Evolutionary conservation across 2,797 vertebrate genomes (phyloP), one percentile per base, ranked within the genome.

Genomic region (Hemibagrus guttatus): DNA sequence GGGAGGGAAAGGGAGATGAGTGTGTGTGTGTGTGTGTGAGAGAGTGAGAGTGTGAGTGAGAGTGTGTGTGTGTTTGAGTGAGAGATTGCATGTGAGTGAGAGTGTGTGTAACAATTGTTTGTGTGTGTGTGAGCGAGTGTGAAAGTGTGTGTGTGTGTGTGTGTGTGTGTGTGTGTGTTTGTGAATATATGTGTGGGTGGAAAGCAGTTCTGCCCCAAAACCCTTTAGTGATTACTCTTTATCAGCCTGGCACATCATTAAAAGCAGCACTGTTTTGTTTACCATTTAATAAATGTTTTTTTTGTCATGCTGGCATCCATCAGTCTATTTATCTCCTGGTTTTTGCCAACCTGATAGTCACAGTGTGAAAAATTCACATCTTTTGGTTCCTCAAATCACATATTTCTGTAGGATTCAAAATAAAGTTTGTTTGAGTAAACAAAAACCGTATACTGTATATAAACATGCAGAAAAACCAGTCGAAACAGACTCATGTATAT

Each of bases 171-270:
- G 35, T 2, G 35, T 39, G 35, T 39, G 35, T 39, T 1, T 39
- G 35, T 39, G 35, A 39, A 87, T 71, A 89, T 64, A 9, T 78
- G 72, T 82, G 89, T 85, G 85, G 90, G 86, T 84, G 90, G 89
- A 56, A 81, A 58, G 89, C 86, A 31, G 75, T 88, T 78, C 81
- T 85, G 86, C 87, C 85, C 90, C 42, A 64, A 91, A 86, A 86
- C 83, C 83, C 83, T 89, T 89, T 79, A 88, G 90, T 89, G 87
- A 91, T 88, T 88, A 68, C 90, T 88, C 84, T 64, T 86, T 86
- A 88, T 89, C 91, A 89, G 71, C 61, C 88, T 83, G 84, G 66
- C 69, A 74, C 85, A 23, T 89, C 75, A 85, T 84, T 84, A 84
- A 88, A 88, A 80, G 85, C 16, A 63, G 78, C 86, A 81, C 78